Conservation (phyloP, 2,113 vertebrate genomes). For the Sander lucioperca region DNA sequence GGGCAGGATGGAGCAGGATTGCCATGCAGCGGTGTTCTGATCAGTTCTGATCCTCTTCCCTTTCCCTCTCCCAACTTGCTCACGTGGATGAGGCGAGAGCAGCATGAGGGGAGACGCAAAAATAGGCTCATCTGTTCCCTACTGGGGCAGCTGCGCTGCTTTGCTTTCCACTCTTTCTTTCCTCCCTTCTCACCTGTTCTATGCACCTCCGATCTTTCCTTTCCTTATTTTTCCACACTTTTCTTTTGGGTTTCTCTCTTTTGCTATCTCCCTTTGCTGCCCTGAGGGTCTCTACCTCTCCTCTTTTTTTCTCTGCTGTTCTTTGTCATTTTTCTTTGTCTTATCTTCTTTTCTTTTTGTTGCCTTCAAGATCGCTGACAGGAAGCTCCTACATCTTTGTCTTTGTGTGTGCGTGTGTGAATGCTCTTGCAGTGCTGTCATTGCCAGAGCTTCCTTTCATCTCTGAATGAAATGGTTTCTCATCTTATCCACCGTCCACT, state of each 20-base stretch:
- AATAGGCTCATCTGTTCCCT: constrained; percentile 42
- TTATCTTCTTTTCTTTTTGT: background rate
- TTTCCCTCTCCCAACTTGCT: constrained; percentile 41
- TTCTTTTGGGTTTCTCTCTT: background rate
- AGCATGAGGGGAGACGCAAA: constrained; percentile 62
- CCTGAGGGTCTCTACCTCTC: background rate
- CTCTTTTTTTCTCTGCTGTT: background rate
- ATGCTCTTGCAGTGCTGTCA: background rate
- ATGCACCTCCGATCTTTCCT: background rate
- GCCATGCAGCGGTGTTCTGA: constrained; percentile 36
- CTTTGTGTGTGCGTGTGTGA: background rate
- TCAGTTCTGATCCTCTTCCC: constrained; percentile 18
- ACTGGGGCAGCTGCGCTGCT: constrained; percentile 49
- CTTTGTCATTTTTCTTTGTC: background rate
- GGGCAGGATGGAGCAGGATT: constrained; percentile 9
- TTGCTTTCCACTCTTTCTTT: constrained; percentile 6
- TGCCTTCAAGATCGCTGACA: constrained; percentile 15
- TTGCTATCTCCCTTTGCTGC: background rate
- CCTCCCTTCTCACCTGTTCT: background rate
- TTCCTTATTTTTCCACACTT: background rate
- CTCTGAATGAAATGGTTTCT: constrained; percentile 7
- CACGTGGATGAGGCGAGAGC: constrained; percentile 72
- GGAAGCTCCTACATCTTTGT: background rate
- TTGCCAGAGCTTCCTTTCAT: constrained; percentile 17
- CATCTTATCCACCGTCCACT: background rate